These are phyloP conservation scores for Lycocerus yunnanus DNA, from an alignment of 2,888 invertebrate species.

Conservation along the genomic window DNA sequence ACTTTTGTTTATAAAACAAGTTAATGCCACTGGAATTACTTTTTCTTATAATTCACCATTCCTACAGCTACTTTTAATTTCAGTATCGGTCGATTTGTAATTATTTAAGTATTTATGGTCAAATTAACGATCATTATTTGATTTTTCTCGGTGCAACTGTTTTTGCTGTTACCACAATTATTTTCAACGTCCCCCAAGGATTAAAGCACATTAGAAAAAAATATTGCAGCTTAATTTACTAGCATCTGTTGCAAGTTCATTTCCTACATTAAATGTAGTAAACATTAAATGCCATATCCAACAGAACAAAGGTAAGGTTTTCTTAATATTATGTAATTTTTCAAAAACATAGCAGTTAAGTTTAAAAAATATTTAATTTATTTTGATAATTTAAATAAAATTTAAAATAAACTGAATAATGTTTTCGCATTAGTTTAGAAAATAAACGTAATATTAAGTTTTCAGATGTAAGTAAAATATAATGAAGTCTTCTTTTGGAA, in stretches of 20 bases:
- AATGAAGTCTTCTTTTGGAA: not conserved
- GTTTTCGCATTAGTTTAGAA: not conserved
- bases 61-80: not conserved
- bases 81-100: not conserved
- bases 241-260: not conserved
- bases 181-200: not conserved
- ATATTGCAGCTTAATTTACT: not conserved
- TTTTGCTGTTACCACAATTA: not conserved
- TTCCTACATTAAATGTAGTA: no score
- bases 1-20: not conserved
- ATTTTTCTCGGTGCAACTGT: not conserved
- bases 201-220: not conserved
- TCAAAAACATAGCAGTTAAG: not conserved
- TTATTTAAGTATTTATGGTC: not conserved
- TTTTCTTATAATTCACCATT: not conserved
- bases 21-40: not conserved
- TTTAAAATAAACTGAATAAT: not conserved
- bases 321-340: no score
- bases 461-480: not conserved
- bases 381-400: not conserved
- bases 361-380: not conserved
- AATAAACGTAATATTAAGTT: not conserved
- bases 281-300: no score
- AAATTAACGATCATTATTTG: not conserved
- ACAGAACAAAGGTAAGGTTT: no score